These are phyloP conservation scores for Hylyphantes graminicola DNA, from an alignment of 1,140 invertebrate species.

Conservation along the genomic window DNA sequence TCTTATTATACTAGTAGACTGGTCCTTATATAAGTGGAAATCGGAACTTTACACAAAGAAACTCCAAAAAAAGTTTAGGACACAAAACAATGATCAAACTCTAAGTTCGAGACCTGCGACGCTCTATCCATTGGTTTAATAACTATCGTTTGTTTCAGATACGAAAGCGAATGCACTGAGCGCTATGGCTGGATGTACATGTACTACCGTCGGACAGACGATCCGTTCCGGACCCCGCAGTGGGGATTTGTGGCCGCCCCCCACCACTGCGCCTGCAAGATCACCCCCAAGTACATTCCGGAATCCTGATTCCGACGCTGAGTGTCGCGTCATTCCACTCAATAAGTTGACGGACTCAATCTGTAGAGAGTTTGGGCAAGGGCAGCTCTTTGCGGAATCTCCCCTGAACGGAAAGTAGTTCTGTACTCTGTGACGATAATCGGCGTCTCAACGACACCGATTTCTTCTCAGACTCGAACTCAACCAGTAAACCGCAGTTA, in stretches of 20 bases:
- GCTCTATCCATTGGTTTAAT: too few relatives aligned
- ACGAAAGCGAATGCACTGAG: slow-evolving; percentile 63
- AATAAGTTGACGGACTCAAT: slow-evolving; percentile 13
- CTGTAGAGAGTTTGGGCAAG: neutral
- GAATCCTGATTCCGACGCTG: slow-evolving; percentile 43
- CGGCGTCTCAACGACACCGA: too few relatives aligned
- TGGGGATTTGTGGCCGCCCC: slow-evolving; percentile 62
- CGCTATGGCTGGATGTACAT: slow-evolving; percentile 63
- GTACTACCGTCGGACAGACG: slow-evolving; percentile 60
- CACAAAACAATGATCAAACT: neutral
- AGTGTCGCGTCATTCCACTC: slow-evolving; percentile 19
- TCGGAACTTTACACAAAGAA: too few relatives aligned
- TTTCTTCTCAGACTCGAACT: too few relatives aligned
- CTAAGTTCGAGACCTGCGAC: too few relatives aligned
- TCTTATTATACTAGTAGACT: too few relatives aligned
- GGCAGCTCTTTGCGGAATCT: neutral
- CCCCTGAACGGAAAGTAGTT: neutral
- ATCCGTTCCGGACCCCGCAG: slow-evolving; percentile 52
- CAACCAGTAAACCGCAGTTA: too few relatives aligned
- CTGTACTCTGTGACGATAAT: too few relatives aligned
- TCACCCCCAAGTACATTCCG: slow-evolving; percentile 61
- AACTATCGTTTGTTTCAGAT: slow-evolving; percentile 43
- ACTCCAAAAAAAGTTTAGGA: too few relatives aligned
- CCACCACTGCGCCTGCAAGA: slow-evolving; percentile 64
- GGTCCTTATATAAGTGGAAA: too few relatives aligned